A percentile compares a stretch with the other conserved stretches of the same genome.
phyloP scores from a whole-genome alignment of 2,797 vertebrate species.

The Mormyrus hasselquistii region DNA sequence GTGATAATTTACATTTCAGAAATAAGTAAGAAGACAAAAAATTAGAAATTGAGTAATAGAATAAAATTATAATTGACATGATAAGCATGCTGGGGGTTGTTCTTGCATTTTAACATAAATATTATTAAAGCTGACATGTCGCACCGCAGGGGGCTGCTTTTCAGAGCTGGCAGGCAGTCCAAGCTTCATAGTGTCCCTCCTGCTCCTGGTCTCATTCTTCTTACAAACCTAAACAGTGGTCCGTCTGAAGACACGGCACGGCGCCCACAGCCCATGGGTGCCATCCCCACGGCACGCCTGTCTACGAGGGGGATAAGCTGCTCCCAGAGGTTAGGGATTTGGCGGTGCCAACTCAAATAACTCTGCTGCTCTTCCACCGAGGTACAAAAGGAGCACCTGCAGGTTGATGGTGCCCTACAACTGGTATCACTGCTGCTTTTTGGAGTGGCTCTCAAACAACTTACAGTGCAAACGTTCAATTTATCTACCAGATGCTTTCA shows the following conservation, averaged over 20 bases:
- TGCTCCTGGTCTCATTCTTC: not conserved
- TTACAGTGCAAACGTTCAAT: not conserved
- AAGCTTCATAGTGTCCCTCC: not conserved
- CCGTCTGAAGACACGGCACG: not conserved
- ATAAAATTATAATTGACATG: not conserved
- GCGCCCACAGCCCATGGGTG: not conserved
- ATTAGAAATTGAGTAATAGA: not conserved
- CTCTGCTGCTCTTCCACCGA: not conserved
- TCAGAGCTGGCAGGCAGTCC: not conserved
- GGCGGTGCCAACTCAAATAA: not conserved
- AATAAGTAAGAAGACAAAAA: not conserved
- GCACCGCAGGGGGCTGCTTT: not conserved
- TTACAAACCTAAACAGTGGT: not conserved
- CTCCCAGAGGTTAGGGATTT: not conserved
- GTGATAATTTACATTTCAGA: not conserved
- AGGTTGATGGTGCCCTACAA: not conserved
- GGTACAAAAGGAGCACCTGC: not conserved
- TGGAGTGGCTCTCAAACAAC: not conserved
- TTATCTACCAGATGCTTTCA: not conserved
- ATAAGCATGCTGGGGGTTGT: not conserved
- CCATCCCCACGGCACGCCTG: not conserved
- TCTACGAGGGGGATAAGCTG: slow-evolving; percentile 10
- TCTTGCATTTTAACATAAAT: not conserved
- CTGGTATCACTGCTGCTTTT: not conserved
- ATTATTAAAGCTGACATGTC: not conserved